Evolutionary conservation across 1,140 invertebrate genomes (phyloP), one percentile per base, ranked within the genome.

Genomic region (Lycorma delicatula): DNA sequence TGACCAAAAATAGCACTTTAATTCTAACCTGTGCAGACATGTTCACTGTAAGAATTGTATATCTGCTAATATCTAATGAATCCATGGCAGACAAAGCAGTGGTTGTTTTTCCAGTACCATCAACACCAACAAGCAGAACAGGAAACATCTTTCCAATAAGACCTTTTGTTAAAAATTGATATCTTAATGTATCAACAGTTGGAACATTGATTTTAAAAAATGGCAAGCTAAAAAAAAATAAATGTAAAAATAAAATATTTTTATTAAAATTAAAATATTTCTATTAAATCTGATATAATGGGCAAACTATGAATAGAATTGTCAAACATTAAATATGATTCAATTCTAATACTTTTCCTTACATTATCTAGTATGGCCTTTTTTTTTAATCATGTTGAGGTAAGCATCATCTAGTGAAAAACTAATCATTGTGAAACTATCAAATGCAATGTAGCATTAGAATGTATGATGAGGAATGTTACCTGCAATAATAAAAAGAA

Each of bases 131-230:
- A 1, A 93, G 66, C 54, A 92, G 70, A 1, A 88, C 81, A 1
- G 88, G 87, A 26, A 57, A 34, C 1, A 81, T 78, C 13, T 78
- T 71, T 26, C 67, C 70, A 22, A 91, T 68, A 31, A 90, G 75
- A 3, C 76, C 73, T 31, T 76, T 74, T 0, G 85, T 77, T 0
- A 93, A 71, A 68, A 78, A 85, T 66, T 89, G 79, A 70, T 91
- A 89, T 9, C 89, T 76, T 2, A 91, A 73, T 5, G 87, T 90
- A 68, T 92, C 89, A 12, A 88, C 81, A 0, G 89, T 92, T 0
- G 89, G 89, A 3, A 93, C 87, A 36, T 87, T 77, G 51, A 91
- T 84, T 67, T 84, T 85, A 72, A 86, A 87, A 73, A 90, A 92
- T 12, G 87, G 86, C 7, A 77, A 66, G 20, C 84, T 87, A 69